Conservation (phyloP, 2,113 vertebrate genomes). For the Sterrhoptilus dennistouni region DNA sequence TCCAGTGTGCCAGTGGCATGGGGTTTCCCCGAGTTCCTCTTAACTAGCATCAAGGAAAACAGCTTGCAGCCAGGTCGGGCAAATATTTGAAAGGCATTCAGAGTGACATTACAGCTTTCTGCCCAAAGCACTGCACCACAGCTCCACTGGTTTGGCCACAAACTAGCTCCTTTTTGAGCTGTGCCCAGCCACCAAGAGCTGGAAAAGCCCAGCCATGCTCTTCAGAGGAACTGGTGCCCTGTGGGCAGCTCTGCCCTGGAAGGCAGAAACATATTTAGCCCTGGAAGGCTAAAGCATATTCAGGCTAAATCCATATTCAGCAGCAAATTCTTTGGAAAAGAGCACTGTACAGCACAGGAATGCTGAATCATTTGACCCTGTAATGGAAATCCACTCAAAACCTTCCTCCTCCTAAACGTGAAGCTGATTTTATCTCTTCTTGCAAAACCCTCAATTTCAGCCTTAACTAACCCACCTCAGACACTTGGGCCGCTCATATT, state of each 20-base stretch:
- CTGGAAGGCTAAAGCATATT: neutral
- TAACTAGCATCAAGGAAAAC: neutral
- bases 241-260: neutral
- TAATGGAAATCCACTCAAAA: neutral
- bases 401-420: neutral
- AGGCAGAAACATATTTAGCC: neutral
- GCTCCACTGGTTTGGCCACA: neutral
- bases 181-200: neutral
- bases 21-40: neutral
- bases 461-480: neutral
- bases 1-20: neutral
- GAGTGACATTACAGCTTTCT: neutral
- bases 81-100: neutral
- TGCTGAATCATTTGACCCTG: neutral
- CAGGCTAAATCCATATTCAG: neutral
- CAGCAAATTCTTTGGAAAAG: neutral
- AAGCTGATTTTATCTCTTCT: constrained; percentile 23
- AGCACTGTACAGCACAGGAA: neutral
- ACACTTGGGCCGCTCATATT: neutral
- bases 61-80: neutral
- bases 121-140: neutral
- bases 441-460: constrained; percentile 27
- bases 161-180: neutral
- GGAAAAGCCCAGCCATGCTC: neutral
- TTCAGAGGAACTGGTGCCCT: neutral